Percentiles rank a stretch among this genome's conserved stretches.
Conservation (phyloP, 2,797 vertebrate species). For the Lacerta agilis region DNA sequence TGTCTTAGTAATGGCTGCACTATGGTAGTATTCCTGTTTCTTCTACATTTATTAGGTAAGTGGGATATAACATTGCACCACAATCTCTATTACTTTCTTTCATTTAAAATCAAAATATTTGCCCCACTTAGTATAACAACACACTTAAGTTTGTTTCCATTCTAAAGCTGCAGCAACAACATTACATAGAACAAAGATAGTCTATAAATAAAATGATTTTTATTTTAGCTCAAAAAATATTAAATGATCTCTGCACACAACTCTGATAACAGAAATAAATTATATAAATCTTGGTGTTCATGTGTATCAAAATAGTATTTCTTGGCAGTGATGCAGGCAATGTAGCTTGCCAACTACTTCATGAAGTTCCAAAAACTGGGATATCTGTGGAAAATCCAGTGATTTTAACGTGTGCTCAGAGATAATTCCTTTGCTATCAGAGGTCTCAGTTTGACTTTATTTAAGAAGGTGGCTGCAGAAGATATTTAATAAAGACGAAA, state of each 20-base stretch:
- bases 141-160: background rate
- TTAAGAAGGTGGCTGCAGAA: conserved; percentile 1
- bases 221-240: background rate
- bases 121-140: background rate
- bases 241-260: background rate
- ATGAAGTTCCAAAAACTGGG: background rate
- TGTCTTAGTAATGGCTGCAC: no score
- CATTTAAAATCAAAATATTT: background rate
- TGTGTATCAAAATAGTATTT: background rate
- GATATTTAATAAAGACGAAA: conserved; percentile 9
- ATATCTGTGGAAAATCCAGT: background rate
- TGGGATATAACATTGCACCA: background rate
- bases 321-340: background rate
- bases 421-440: background rate
- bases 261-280: background rate
- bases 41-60: background rate
- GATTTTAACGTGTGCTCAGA: background rate
- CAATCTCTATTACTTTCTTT: background rate
- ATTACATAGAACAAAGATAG: background rate
- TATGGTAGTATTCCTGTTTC: background rate
- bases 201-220: background rate
- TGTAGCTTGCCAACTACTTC: background rate
- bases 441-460: background rate
- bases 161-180: background rate
- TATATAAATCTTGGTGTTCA: background rate